Evolutionary conservation across 2,888 invertebrate species (phyloP), one percentile per base, ranked within the genome.

Genomic region (Bellardia pandia): DNA sequence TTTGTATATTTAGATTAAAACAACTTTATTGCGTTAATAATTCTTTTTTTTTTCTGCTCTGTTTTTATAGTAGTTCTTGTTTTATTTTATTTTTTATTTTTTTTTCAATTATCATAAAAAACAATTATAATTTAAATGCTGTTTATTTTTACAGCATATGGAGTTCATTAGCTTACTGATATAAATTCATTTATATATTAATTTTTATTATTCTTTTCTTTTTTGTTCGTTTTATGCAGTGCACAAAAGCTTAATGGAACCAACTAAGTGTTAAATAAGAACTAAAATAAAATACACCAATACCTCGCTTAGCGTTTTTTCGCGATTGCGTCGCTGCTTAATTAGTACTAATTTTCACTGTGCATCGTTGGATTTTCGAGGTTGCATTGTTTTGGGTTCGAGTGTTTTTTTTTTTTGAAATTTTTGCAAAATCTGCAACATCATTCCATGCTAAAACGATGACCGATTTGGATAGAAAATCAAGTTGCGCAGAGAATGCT

Each of bases 121-220:
- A 74, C 78, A 74, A 78, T 82, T 82, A 86, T 86, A 82, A 86
- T 82, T 82, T 78, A 78, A 86, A 83, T 56, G 77, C 74, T 74
- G 82, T 78, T 60, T 80, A 80, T 75, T 78, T 86, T 82, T 74
- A 74, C 72, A 82, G 64, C 78, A 86, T 86, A 77, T 86, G 86
- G 86, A 86, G 72, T 86, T 81, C 81, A 85, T 85, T 85, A 85
- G 80, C 85, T 80, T 85, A 76, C 85, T 85, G 85, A 80, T 85
- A 85, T 85, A 79, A 79, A 85, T 77, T 83, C 30, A 83, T 71
- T 71, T 76, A 62, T 69, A 56, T 80, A 80, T 74, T 82, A 58
- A 68, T 76, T 83, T 76, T 83, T 69, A 56, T 69, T 76, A 62
- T 68, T 68, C n/a, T 58, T 68, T 51, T 68, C 11, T 60, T 62